Base-by-base conservation (phyloP, 2,113 vertebrate genomes). In the Campylomormyrus tamandua region DNA sequence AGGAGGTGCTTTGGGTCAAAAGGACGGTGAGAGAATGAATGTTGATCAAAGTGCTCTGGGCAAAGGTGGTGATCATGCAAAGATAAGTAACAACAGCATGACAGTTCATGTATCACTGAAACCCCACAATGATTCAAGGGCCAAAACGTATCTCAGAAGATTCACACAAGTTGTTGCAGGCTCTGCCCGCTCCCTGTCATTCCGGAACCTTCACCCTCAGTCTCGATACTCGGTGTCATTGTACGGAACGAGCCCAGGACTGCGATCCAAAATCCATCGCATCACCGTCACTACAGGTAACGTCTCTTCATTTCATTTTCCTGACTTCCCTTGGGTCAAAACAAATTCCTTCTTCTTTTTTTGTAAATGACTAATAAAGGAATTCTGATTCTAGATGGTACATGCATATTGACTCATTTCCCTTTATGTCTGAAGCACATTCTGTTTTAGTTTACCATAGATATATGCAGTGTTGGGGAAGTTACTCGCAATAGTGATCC, bases 281-380 rank as follows among this genome's bases (percentile, higher is more conserved):
- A 91, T 93, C 85, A 91, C 91, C 15, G 90, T 94, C 87, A 92
- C 90, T 0, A 95, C 94, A 95, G 96, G 96, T 96, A 92, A 88
- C 15, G 4, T 62, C 3, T 46, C 10, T 85, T 17, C 17, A 46
- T 53, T 46, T 53, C 35, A 3, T 21, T 89, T 15, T 58, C 21
- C 46, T 24, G 1, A 42, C 15, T 42, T 80, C 13, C 74, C 35
- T 39, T 39, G 35, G 15, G 5, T 27, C 24, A 13, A 5, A 46
- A 45, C 5, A 24, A n/a, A 3, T 70, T 24, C 87, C 53, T 88
- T 62, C 62, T 0, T 5, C 62, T 31, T 31, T 70, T 53, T 66
- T 27, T 13, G n/a, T 31, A 31, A 11, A 31, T 13, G 62, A 27
- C 24, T 27, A 66, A 70, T 70, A 13, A 31, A 70, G n/a, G 3